Evolutionary conservation across 2,113 vertebrate species (phyloP), one percentile per base, ranked within the genome.

Genomic region (Erythrocercus mccallii): DNA sequence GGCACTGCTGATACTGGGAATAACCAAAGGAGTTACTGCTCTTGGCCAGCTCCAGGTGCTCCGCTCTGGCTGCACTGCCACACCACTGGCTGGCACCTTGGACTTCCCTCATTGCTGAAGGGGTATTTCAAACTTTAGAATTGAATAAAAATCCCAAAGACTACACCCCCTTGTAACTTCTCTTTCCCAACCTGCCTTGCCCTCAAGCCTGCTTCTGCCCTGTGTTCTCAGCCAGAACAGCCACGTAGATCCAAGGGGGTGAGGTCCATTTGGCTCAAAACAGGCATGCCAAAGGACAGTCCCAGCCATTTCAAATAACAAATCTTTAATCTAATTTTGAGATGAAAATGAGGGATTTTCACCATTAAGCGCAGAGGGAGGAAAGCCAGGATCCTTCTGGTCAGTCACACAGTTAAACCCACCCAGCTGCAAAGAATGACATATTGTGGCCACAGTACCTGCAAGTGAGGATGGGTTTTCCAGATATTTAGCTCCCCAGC

Each of bases 61-160:
- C 40, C 30, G 50, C 35, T 44, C 35, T 3, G 3, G 31, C 33
- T 81, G 50, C 84, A 84, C 12, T 81, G 57, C 18, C 24, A 37
- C 28, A 45, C 23, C 23, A 5, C 0, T 0, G 8, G 7, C 0
- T 58, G 21, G 47, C 21, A 81, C 8, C 23, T 6, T 58, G 30
- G 24, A 27, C 16, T 38, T 68, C 31, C 21, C 47, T 84, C 72
- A 42, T 44, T 71, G 47, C 16, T 61, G 23, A 93, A 82, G 48
- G 10, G 15, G 1, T 19, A 22, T 60, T 68, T 71, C 58, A 92
- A 80, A 50, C 5, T 47, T 70, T 22, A 77, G 11, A 54, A 72
- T 10, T 28, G 24, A 56, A 74, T 7, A 38, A 44, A 47, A 57
- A 56, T 44, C 44, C 38, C 44, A 57, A 48, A 78, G 44, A 71